These are phyloP conservation scores for Bucorvus abyssinicus DNA, from an alignment of 2,797 vertebrate species.

Conservation along the genomic window DNA sequence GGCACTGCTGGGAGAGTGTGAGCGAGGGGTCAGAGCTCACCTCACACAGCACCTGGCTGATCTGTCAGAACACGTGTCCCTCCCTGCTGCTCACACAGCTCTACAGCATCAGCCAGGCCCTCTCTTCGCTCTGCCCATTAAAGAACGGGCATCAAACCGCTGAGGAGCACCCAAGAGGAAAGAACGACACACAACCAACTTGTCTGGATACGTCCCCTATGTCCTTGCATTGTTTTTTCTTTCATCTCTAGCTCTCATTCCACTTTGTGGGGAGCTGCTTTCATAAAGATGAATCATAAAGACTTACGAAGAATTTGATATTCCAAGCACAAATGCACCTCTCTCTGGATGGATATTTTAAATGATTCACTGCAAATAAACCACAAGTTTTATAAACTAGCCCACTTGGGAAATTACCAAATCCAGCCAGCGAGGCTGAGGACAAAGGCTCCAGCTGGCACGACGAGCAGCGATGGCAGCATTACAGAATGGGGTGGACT, in stretches of 20 bases:
- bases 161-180: not conserved
- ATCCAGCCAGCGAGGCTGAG: not conserved
- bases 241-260: not conserved
- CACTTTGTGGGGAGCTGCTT: not conserved
- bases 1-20: not conserved
- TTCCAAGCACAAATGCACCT: not conserved
- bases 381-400: not conserved
- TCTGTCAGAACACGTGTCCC: not conserved
- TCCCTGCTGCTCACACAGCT: not conserved
- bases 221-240: not conserved
- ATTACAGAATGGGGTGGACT: rapidly evolving
- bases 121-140: not conserved
- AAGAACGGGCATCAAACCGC: rapidly evolving
- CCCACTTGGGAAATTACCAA: not conserved
- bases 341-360: not conserved
- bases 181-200: not conserved
- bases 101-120: not conserved
- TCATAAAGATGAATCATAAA: constrained; percentile 1
- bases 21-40: not conserved
- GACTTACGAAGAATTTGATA: not conserved
- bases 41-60: not conserved
- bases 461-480: rapidly evolving
- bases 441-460: rapidly evolving
- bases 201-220: not conserved
- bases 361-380: constrained; percentile 1